Base-by-base conservation (phyloP, 2,797 vertebrate species). In the Crossoptilon crossoptilon region DNA sequence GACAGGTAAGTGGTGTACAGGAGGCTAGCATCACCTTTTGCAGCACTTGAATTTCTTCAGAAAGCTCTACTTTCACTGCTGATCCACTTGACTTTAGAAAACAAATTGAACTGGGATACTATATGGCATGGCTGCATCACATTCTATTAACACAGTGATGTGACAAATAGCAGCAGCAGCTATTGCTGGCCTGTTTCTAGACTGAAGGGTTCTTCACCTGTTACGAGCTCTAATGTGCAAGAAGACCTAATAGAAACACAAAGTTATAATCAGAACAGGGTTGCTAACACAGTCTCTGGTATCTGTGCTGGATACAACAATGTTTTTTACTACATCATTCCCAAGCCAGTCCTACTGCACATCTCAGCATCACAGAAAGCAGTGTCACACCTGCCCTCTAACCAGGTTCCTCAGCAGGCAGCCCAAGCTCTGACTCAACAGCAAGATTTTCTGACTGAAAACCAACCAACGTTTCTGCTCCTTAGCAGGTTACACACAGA, bases 381-480 rank as follows among this genome's bases (percentile, higher is more conserved):
- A 2, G 19, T 5, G 1, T 56, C 48, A 58, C 59, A 73, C 33
- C 56, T 44, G 15, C 23, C 37, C 31, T 73, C 0, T 0, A 76
- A 71, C 53, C 79, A 87, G 66, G 35, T 66, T 68, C 63, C 41
- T 63, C 59, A 26, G 56, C 59, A 3, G 7, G 39, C 67, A 80
- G 83, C 17, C 41, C 60, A 55, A 58, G 27, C 29, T 51, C 33
- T 2, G 1, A 13, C 26, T 23, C 74, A 86, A 44, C 64, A 62
- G 68, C 51, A 58, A 66, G n/a, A 21, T 66, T 24, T 83, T 60
- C 49, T 78, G 43, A 14, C 59, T 88, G 53, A 51, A 81, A 68
- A 72, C 23, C 21, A 73, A 83, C 31, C 31, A 51, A 26, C 18
- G 15, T 62, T 79, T 37, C 67, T 56, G 46, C 39, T 87, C 27